phyloP scores from a whole-genome alignment of 2,113 vertebrate species.

The Corapipo altera region DNA sequence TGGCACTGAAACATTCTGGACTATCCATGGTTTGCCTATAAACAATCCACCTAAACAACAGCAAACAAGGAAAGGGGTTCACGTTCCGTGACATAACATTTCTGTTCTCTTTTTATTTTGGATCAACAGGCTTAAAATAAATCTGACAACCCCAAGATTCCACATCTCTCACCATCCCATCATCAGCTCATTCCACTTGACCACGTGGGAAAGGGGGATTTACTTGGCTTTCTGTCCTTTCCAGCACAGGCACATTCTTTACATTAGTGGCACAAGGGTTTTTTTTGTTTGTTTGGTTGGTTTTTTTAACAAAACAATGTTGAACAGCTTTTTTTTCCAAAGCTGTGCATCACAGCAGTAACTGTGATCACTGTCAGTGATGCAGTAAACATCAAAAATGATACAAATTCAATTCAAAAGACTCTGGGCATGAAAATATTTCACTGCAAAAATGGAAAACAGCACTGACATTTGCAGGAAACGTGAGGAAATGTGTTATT shows the following conservation, averaged over 20 bases:
- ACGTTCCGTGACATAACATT: accelerated
- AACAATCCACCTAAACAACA: constrained; percentile 82
- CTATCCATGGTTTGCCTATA: constrained; percentile 84
- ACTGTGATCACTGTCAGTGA: background rate
- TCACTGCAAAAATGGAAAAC: background rate
- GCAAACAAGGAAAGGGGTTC: background rate
- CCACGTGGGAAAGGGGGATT: background rate
- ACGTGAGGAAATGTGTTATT: background rate
- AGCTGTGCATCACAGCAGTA: background rate
- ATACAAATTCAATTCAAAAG: background rate
- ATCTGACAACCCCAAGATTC: background rate
- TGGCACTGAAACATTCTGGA: constrained; percentile 82
- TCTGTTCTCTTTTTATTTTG: background rate
- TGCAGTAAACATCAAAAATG: background rate
- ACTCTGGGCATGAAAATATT: background rate
- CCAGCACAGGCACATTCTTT: background rate
- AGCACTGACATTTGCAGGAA: background rate
- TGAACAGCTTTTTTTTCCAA: background rate
- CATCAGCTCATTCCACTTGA: background rate
- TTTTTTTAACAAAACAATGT: background rate
- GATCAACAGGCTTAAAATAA: background rate
- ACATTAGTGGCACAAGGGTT: background rate
- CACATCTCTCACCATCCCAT: background rate
- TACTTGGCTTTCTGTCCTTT: background rate
- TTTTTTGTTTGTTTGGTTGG: background rate